These are phyloP conservation scores for Pseudocheirus occidentalis DNA, from an alignment of 2,797 vertebrate species.

Conservation along the genomic window DNA sequence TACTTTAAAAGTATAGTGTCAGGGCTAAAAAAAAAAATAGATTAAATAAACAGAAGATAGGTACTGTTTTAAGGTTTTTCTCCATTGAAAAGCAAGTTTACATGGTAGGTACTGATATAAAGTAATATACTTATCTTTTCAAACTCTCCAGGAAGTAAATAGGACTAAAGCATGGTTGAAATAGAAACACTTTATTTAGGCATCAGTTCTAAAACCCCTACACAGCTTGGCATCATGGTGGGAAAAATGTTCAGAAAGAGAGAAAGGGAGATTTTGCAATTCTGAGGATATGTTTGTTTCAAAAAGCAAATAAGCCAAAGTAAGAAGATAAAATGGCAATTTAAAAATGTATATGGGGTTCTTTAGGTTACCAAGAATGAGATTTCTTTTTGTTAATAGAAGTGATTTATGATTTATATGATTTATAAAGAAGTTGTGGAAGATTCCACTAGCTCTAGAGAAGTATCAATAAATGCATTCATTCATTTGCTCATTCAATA, in stretches of 20 bases:
- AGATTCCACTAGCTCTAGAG: slow-evolving; percentile 20
- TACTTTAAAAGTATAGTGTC: neutral
- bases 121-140: slow-evolving; percentile 38
- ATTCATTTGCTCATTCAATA: neutral
- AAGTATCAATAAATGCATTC: slow-evolving; percentile 31
- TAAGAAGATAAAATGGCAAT: slow-evolving; percentile 30
- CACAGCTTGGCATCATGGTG: slow-evolving; percentile 34
- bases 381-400: slow-evolving; percentile 40
- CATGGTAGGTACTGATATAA: slow-evolving; percentile 9
- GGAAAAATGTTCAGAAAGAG: slow-evolving; percentile 30
- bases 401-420: neutral
- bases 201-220: slow-evolving; percentile 54
- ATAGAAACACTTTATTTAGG: slow-evolving; percentile 29
- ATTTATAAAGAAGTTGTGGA: slow-evolving; percentile 36
- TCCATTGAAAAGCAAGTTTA: slow-evolving; percentile 40
- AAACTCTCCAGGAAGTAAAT: slow-evolving; percentile 59
- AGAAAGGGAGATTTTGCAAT: slow-evolving; percentile 5
- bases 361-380: slow-evolving; percentile 32
- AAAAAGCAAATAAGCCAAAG: slow-evolving; percentile 60
- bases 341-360: slow-evolving; percentile 2
- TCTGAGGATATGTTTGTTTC: slow-evolving; percentile 32
- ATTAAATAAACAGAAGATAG: neutral
- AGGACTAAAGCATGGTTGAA: slow-evolving; percentile 47
- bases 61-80: slow-evolving; percentile 37
- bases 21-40: neutral